Conservation (phyloP, 2,797 vertebrate genomes). For the Macroramphosus scolopax region DNA sequence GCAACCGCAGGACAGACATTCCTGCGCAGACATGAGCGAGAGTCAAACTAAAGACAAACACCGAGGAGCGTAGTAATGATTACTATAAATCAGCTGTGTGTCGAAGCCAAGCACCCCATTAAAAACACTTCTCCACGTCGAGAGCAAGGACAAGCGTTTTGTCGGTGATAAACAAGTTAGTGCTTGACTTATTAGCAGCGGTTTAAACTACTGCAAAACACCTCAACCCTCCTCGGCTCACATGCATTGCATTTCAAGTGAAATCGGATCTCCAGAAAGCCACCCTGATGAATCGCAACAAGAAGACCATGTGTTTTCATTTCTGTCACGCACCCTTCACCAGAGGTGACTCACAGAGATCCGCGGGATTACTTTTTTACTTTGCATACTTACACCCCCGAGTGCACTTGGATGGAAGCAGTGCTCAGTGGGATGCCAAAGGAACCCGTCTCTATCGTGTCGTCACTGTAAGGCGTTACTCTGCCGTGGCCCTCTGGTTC, state of each 20-base stretch:
- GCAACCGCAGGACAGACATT: slow-evolving; percentile 65
- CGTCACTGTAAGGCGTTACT: slow-evolving; percentile 84
- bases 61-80: too few species aligned
- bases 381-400: slow-evolving; percentile 86
- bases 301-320: too few species aligned
- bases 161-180: too few species aligned
- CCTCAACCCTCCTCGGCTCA: too few species aligned
- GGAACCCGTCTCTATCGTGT: slow-evolving; percentile 83
- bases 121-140: too few species aligned
- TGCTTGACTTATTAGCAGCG: too few species aligned
- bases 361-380: background rate
- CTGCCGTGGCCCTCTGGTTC: slow-evolving; percentile 86
- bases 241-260: too few species aligned
- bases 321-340: too few species aligned
- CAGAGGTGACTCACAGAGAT: slow-evolving; percentile 6
- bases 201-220: too few species aligned
- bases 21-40: slow-evolving; percentile 31
- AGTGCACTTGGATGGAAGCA: slow-evolving; percentile 89
- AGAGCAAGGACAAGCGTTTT: too few species aligned
- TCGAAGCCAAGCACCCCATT: slow-evolving; percentile 14
- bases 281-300: too few species aligned
- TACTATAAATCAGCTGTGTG: slow-evolving; percentile 33
- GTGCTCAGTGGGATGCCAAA: slow-evolving; percentile 85
- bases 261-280: too few species aligned
- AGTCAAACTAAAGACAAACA: slow-evolving; percentile 24